Evolutionary conservation across 2,888 invertebrate genomes (phyloP), one percentile per base, ranked within the genome.

Genomic region (Eristalis arbustorum): DNA sequence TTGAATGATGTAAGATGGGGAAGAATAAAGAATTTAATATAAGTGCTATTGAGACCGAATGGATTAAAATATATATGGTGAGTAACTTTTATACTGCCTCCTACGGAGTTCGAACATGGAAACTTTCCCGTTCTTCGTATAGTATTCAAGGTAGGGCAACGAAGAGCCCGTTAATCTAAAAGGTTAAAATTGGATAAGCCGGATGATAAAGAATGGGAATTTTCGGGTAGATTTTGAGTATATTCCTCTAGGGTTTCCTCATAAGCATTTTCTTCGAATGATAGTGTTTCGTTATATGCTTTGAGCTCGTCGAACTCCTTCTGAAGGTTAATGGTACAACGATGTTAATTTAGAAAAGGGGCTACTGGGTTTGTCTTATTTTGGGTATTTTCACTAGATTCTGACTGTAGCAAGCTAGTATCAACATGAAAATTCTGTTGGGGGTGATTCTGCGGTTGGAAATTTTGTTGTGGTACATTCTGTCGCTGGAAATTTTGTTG

Each of bases 31-130:
- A 42, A 42, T 42, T 42, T 42, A n/a, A 42, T 42, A n/a, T 42
- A n/a, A 2, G 22, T 62, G 66, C 18, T 49, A 0, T 49, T 49
- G n/a, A 79, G 57, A 0, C 77, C 77, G 22, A 75, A 74, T 22
- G 74, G 74, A 2, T 57, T 5, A 67, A 56, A 18, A 76, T 67
- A 25, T 61, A 66, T 22, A 77, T 25, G 22, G 74, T 77, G 66
- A 64, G 64, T 34, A 23, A 66, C 18, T 4, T 40, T 23, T 40
- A 23, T 66, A 23, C 40, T 66, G 6, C 40, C 40, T 37, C 64
- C 34, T 40, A 66, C 6, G n/a, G 49, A 49, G 49, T n/a, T 42
- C n/a, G 42, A n/a, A n/a, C 42, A 42, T 42, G n/a, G 4, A 42
- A 42, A n/a, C 42, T 42, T 71, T 31, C 13, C 71, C 71, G 56